These are phyloP conservation scores for Pachymerium ferrugineum DNA, from an alignment of 2,888 invertebrate species.

Conservation along the genomic window DNA sequence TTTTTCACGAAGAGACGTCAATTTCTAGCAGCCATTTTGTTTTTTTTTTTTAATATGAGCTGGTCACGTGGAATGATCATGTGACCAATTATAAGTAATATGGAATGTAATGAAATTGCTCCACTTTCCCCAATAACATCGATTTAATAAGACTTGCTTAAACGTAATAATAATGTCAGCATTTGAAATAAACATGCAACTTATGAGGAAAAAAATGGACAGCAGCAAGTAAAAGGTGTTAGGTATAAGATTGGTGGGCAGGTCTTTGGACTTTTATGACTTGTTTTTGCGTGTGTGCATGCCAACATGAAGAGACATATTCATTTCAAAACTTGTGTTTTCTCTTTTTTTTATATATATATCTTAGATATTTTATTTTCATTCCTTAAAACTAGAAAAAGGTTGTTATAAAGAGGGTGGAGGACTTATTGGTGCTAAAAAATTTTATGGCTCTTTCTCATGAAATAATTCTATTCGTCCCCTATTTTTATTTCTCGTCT, in stretches of 20 bases:
- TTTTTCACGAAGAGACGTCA: too few relatives aligned
- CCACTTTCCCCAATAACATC: background rate
- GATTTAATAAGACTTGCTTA: too few relatives aligned
- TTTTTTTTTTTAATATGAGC: too few relatives aligned
- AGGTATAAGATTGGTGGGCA: conserved; percentile 20
- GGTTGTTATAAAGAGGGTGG: background rate
- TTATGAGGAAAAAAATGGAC: background rate
- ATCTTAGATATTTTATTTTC: conserved; percentile 1
- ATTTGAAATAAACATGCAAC: background rate
- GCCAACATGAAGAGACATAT: conserved; percentile 2
- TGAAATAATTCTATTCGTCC: conserved; percentile 27
- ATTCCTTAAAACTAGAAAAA: background rate
- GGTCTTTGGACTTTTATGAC: conserved; percentile 24
- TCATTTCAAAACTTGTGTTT: conserved; percentile 25
- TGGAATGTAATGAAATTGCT: too few relatives aligned
- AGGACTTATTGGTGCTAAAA: conserved; percentile 20
- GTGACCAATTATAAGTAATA: too few relatives aligned
- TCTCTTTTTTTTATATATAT: background rate
- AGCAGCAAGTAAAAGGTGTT: conserved; percentile 15
- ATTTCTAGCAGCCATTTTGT: too few relatives aligned
- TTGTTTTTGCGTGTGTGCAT: conserved; percentile 18
- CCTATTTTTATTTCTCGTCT: conserved; percentile 25
- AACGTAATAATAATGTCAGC: background rate
- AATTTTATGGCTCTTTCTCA: conserved; percentile 20
- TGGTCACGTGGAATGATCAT: too few relatives aligned